phyloP scores from a whole-genome alignment of 2,797 vertebrate species.

The Myiotriccus ornatus region DNA sequence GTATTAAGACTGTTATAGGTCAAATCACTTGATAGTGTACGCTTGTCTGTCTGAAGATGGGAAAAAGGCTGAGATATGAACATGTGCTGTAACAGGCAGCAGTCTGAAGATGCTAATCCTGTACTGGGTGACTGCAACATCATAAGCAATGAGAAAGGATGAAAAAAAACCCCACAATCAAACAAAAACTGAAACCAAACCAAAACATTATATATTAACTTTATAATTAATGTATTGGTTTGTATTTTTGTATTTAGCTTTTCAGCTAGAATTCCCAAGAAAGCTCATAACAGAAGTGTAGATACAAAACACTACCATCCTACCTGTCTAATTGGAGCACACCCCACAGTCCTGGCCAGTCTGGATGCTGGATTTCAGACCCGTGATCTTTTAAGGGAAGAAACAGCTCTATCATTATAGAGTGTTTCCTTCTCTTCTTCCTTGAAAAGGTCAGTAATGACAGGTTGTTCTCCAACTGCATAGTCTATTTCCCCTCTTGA shows the following conservation, averaged over 20 bases:
- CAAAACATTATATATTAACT: not conserved
- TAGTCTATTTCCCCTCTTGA: constrained; percentile 28
- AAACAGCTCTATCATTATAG: constrained; percentile 42
- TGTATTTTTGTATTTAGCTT: not conserved
- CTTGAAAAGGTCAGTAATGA: constrained; percentile 65
- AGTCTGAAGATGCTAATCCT: not conserved
- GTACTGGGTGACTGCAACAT: not conserved
- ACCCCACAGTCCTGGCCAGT: not conserved
- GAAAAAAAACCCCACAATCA: rapidly evolving
- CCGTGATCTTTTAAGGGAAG: constrained; percentile 17
- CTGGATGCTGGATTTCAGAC: not conserved
- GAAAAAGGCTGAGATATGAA: not conserved
- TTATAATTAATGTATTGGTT: not conserved
- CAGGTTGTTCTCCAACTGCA: constrained; percentile 21
- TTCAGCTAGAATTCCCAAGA: not conserved
- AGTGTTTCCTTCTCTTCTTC: constrained; percentile 56
- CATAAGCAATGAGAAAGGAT: not conserved
- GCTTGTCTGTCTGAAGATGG: not conserved
- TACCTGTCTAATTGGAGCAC: not conserved
- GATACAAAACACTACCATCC: not conserved
- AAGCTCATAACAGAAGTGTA: not conserved
- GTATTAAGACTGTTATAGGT: not conserved
- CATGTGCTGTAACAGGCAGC: not conserved
- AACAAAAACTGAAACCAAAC: rapidly evolving
- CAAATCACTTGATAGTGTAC: not conserved